Evolutionary conservation across 2,113 vertebrate genomes (phyloP).

Genomic region (Atherinomorus stipes): DNA sequence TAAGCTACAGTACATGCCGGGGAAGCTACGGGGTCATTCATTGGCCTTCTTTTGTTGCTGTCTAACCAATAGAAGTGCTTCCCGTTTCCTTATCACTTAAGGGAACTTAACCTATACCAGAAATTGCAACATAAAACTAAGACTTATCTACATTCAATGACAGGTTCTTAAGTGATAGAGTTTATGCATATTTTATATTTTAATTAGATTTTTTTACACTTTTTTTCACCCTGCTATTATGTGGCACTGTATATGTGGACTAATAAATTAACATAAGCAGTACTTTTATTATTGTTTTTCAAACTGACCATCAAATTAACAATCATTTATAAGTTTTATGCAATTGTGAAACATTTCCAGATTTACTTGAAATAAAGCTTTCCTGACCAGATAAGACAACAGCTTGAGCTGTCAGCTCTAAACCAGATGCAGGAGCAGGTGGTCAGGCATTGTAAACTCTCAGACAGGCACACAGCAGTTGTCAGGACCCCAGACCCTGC

Average conservation of each 20-base stretch:
- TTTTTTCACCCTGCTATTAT: neutral
- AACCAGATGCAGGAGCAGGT: slow-evolving; percentile 52
- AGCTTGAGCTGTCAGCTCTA: slow-evolving; percentile 33
- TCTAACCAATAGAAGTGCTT: slow-evolving; percentile 37
- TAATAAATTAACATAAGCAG: neutral
- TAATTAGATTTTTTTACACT: neutral
- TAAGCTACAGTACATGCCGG: neutral
- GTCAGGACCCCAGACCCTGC: neutral
- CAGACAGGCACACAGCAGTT: slow-evolving; percentile 34
- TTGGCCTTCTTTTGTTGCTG: slow-evolving; percentile 32
- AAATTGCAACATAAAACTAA: neutral
- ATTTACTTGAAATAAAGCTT: slow-evolving; percentile 13
- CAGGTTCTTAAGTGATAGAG: neutral
- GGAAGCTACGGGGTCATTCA: slow-evolving; percentile 31
- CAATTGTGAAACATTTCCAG: slow-evolving; percentile 12
- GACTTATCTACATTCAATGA: neutral
- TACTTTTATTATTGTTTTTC: neutral
- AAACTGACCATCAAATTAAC: neutral
- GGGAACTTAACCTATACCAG: neutral
- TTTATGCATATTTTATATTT: too few species aligned
- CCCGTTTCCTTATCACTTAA: slow-evolving; percentile 40
- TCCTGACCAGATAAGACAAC: slow-evolving; percentile 24
- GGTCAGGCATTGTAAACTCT: slow-evolving; percentile 37
- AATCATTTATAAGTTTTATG: neutral
- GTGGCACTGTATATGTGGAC: neutral